These are phyloP conservation scores for Monomorium pharaonis DNA, from an alignment of 1,140 invertebrate species.

Conservation along the genomic window DNA sequence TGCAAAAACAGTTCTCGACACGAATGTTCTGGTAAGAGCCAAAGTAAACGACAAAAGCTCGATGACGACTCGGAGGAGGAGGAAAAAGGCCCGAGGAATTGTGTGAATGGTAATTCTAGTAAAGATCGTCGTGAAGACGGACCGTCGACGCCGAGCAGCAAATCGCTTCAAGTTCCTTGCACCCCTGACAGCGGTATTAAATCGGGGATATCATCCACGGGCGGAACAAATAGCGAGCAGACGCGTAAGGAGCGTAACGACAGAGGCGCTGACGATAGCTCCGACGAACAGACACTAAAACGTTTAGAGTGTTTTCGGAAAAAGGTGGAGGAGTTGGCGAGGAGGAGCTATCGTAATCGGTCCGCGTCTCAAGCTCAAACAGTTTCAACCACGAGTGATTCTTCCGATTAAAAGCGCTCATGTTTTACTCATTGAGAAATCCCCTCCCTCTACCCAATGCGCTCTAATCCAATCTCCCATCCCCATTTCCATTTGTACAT, in stretches of 20 bases:
- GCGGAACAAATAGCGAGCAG: conserved; percentile 71
- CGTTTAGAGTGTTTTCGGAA: conserved; percentile 77
- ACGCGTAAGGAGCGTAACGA: conserved; percentile 51
- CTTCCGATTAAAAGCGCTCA: conserved; percentile 75
- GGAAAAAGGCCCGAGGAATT: conserved; percentile 25
- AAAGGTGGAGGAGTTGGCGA: conserved; percentile 77
- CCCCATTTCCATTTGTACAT: conserved; percentile 75
- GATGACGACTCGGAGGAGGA: conserved; percentile 47
- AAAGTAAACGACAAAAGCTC: conserved; percentile 66
- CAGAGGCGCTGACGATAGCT: conserved; percentile 66
- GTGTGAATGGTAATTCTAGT: conserved; percentile 40
- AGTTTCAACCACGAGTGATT: conserved; percentile 73
- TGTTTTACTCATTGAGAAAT: conserved; percentile 41
- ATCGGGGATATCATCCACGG: conserved; percentile 76
- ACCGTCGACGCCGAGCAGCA: conserved; percentile 71
- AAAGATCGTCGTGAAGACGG: conserved; percentile 42
- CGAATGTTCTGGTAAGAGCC: conserved; percentile 45
- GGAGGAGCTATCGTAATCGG: conserved; percentile 78
- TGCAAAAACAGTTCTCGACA: conserved; percentile 60
- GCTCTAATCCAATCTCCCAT: conserved; percentile 28
- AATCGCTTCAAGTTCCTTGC: conserved; percentile 66
- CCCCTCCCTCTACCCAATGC: neutral
- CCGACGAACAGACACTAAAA: conserved; percentile 76
- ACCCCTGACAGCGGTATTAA: conserved; percentile 81
- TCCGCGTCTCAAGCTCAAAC: conserved; percentile 57